A percentile compares a stretch with the other conserved stretches of the same genome.
phyloP scores from a whole-genome alignment of 2,113 vertebrate species.

The Pan troglodytes region NHGRI_mPanTro3-v2.1_pri NC_072421.2:44512501-44513000 shows the following conservation, averaged over 20 bases:
- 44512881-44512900: not conserved
- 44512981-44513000: not conserved
- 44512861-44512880: not conserved
- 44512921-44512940: not conserved
- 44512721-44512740: not conserved
- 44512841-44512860: not conserved
- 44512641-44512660: not conserved
- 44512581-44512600: not conserved
- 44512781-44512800: not conserved
- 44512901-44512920: not conserved
- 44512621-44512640: not conserved
- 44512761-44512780: slow-evolving; percentile 23
- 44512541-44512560: not conserved
- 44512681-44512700: not conserved
- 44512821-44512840: not conserved
- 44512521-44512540: not conserved
- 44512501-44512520: not conserved
- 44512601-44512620: not conserved
- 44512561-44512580: not conserved
- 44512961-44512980: not conserved
- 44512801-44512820: not conserved
- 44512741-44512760: not conserved
- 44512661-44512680: not conserved
- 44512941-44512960: not conserved
- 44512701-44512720: not conserved